A percentile compares a stretch with the other conserved stretches of the same genome.
Evolutionary conservation across 2,113 vertebrate species (phyloP).

Genomic region (Syngnathoides biaculeatus): DNA sequence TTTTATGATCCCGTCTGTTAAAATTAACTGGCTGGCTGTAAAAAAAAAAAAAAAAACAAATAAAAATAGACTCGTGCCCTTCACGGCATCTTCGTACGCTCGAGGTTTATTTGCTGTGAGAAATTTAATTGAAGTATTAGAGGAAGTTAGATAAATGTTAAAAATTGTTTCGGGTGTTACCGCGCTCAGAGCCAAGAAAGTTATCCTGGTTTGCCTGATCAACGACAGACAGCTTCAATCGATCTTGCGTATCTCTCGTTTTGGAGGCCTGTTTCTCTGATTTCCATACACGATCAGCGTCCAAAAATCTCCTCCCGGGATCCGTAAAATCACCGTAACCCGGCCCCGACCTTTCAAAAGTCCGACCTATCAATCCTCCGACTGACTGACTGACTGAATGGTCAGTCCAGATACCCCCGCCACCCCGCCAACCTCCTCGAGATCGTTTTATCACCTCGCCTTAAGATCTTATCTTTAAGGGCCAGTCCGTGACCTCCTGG

Average conservation of each 20-base stretch:
- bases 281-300: constrained; percentile 54
- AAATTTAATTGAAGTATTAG: too few species aligned
- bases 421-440: constrained; percentile 33
- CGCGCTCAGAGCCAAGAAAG: not conserved
- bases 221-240: not conserved
- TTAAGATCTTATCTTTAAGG: constrained; percentile 45
- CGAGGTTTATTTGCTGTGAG: constrained; percentile 39
- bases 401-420: constrained; percentile 58
- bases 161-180: too few species aligned
- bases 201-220: not conserved
- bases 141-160: too few species aligned
- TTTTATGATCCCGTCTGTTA: constrained; percentile 77
- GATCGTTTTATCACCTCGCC: constrained; percentile 5
- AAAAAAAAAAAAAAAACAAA: constrained; percentile 48
- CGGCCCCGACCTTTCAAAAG: constrained; percentile 39
- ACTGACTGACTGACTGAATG: constrained; percentile 59
- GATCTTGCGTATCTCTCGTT: not conserved
- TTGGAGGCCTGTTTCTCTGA: constrained; percentile 1
- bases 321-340: not conserved
- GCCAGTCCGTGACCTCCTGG: constrained; percentile 53
- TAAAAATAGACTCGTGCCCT: constrained; percentile 67
- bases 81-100: constrained; percentile 67
- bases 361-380: constrained; percentile 49
- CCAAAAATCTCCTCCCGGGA: not conserved
- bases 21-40: constrained; percentile 76